Base-by-base conservation (phyloP, 2,797 vertebrate genomes). In the Ataeniobius toweri region DNA sequence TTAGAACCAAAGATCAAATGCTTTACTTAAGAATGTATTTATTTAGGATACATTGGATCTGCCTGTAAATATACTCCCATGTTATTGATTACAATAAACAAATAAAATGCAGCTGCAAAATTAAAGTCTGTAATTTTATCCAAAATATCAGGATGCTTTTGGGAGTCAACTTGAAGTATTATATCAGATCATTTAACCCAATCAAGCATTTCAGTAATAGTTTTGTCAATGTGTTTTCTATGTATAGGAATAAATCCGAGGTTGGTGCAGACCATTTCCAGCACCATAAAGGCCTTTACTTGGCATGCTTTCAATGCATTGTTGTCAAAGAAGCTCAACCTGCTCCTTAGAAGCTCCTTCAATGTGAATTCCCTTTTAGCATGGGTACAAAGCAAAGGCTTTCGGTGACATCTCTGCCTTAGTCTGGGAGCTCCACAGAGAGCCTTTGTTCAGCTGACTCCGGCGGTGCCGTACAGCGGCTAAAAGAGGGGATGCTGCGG, bases 401-500 rank as follows among this genome's bases (percentile, higher is more conserved):
- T 7, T 51, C 6, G 28, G 68, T 50, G 72, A 80, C 80, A 70
- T 59, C 56, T 75, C 28, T 22, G 67, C 22, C 39, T 39, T 78
- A 22, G 65, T 71, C 26, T 44, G 22, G 8, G 28, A 5, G 12
- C 13, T 2, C 36, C 39, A 89, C 85, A 85, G 79, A 67, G 75
- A 63, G 77, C 39, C 92, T 92, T 93, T 93, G 92, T 93, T 87
- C 46, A 0, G 73, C 0, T 75, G 55, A 44, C 76, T 77, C 79
- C 81, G 83, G 83, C 61, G 76, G 72, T 59, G 51, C 39, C 74
- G 72, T 41, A 80, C 80, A 71, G 79, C 79, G 70, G 85, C 82
- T 80, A 83, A 53, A 79, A 44, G 67, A 1, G 31, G 58, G 73
- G 90, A 91, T 89, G 91, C 89, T 90, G 89, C 78, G 36, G 46